A percentile compares a stretch with the other conserved stretches of the same genome.
Evolutionary conservation across 2,888 invertebrate genomes (phyloP).

Genomic region (Acleris holmiana): DNA sequence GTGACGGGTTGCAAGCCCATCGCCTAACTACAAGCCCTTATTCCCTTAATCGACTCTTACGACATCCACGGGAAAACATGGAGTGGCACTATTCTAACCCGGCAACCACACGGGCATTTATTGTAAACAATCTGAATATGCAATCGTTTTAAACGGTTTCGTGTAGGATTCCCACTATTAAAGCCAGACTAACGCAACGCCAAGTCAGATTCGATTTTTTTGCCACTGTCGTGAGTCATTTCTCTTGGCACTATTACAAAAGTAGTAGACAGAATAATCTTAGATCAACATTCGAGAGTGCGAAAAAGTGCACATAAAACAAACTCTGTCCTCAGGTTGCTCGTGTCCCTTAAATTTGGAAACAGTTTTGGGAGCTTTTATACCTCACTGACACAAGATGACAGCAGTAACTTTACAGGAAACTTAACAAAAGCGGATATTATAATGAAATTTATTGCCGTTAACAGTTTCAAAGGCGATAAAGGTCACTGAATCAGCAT

Average conservation of each 20-base stretch:
- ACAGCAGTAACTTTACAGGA: not conserved
- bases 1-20: no score
- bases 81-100: no score
- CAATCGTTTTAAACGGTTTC: conserved; percentile 14
- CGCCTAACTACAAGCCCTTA: no score
- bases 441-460: not conserved
- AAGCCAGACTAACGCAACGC: conserved; percentile 22
- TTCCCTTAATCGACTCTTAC: no score
- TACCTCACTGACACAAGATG: no score
- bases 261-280: conserved; percentile 35
- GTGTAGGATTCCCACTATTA: conserved; percentile 26
- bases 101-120: no score
- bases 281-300: conserved; percentile 16
- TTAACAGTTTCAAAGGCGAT: conserved; percentile 13
- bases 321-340: not conserved
- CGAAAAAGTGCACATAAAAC: conserved; percentile 1
- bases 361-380: not conserved
- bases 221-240: conserved; percentile 26
- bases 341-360: not conserved
- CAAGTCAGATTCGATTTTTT: conserved; percentile 22
- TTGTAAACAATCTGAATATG: conserved; percentile 29
- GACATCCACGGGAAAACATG: no score
- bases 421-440: not conserved
- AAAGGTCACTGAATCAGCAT: conserved; percentile 52
- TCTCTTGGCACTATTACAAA: conserved; percentile 34